Base-by-base conservation (phyloP, 2,888 invertebrate genomes). In the Geophilus truncorum region DNA sequence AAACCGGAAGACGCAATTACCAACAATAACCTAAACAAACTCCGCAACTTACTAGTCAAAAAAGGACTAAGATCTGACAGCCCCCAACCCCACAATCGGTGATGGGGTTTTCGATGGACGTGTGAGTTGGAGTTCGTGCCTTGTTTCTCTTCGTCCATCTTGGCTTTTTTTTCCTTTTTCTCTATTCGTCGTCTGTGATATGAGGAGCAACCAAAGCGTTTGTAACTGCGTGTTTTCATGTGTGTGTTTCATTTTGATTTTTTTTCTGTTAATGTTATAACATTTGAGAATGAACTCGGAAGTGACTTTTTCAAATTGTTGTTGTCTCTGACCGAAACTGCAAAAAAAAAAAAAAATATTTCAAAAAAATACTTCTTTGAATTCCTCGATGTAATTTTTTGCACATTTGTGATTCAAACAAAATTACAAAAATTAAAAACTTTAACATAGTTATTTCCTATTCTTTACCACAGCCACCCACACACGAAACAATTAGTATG, bases 1-100 rank as follows among this genome's bases (percentile, higher is more conserved):
- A 93, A 95, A 86, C 97, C 97, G 0, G 92, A 93, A 83, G 97
- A 98, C 87, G 91, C 91, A 82, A 93, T 96, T 81, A 96, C 97
- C 57, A 89, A 93, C 86, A 93, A 93, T 82, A 98, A 98, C 89
- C 90, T 98, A 81, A 93, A 94, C 86, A 94, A 94, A 84, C 86
- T 90, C 80, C 88, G 90, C 87, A 91, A 89, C 88, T 89, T 88
- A 3, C 85, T 86, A 84, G 80, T 81, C 21, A 82, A 80, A 28
- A 79, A 82, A 77, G 76, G 79, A 32, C 21, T 80, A 10, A 28
- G 78, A 62, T 21, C 57, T 10, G 57, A 62, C 57, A 62, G 23
- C 57, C 23, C 57, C 23, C 23, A 62, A 62, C 21, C 21, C 10
- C 21, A 62, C 10, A 62, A 62, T 23, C 21, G 40, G 40, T 40